Evolutionary conservation across 2,797 vertebrate genomes (phyloP), one percentile per base, ranked within the genome.

Genomic region (Euthynnus affinis): DNA sequence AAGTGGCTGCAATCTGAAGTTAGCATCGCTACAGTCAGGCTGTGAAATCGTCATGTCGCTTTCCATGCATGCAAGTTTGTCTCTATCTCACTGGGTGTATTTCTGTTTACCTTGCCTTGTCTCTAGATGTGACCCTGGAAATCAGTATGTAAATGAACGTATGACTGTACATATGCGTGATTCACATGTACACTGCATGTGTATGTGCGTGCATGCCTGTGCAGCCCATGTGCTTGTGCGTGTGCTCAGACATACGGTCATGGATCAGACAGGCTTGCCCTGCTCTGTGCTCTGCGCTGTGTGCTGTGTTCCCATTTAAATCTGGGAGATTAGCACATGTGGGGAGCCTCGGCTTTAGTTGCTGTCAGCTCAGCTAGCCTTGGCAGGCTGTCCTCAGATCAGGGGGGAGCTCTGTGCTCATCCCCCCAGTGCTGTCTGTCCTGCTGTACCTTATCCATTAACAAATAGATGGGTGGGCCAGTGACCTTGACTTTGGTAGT

Each of bases 271-370:
- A 84, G 84, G 87, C 90, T 89, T 92, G 88, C 81, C 80, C 79
- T 91, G 89, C 90, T 92, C 92, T 91, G 81, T 90, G 88, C 89
- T 86, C 85, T 85, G 87, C n/a, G 52, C 82, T 81, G 32, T 89
- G 80, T 67, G 79, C 91, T 90, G 84, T 88, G 87, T 88, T 93
- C 92, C 91, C 92, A 90, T 93, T 93, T 93, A 94, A 94, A 93
- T 93, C 92, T 91, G 86, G 64, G 89, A 93, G 94, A 94, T 94
- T 94, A 94, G 90, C 90, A 88, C 91, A 93, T 94, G 91, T 91
- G 91, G 92, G 92, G 92, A 92, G 92, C 88, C 84, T 86, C 80
- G 86, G 90, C 91, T 92, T 92, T 93, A 91, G 88, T 87, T 85
- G 91, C 90, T 88, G 90, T 92, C 89, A 81, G 91, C 91, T 91